Conservation (phyloP, 2,113 vertebrate genomes). For the Varanus komodoensis region DNA sequence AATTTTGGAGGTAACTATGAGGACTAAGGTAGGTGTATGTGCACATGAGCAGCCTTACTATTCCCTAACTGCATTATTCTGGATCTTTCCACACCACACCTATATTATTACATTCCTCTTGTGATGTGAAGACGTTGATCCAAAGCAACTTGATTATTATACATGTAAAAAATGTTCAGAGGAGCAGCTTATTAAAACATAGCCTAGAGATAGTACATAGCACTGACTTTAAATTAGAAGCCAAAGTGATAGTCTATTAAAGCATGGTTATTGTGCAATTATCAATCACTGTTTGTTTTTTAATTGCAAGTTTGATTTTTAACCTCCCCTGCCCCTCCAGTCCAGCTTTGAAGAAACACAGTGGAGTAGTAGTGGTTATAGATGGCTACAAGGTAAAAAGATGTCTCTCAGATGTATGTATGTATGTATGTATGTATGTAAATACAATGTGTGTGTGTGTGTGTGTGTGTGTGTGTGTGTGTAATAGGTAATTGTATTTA, state of each 20-base stretch:
- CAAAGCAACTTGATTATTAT: slow-evolving; percentile 68
- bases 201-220: slow-evolving; percentile 61
- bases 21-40: neutral
- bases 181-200: slow-evolving; percentile 70
- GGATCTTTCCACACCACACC: slow-evolving; percentile 45
- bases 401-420: neutral
- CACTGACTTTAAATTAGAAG: slow-evolving; percentile 70
- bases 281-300: slow-evolving; percentile 59
- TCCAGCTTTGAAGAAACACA: neutral
- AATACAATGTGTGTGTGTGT: no score
- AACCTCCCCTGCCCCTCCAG: slow-evolving; percentile 4
- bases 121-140: slow-evolving; percentile 58
- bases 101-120: slow-evolving; percentile 59
- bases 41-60: neutral
- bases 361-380: neutral
- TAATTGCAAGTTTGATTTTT: slow-evolving; percentile 39
- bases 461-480: no score
- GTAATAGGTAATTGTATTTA: neutral
- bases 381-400: neutral
- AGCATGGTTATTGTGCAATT: slow-evolving; percentile 61
- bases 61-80: slow-evolving; percentile 46
- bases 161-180: slow-evolving; percentile 67
- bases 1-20: slow-evolving; percentile 31
- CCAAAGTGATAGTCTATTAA: slow-evolving; percentile 64
- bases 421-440: no score